These are phyloP conservation scores for Drepana arcuata DNA, from an alignment of 1,140 invertebrate species.

Conservation along the genomic window DNA sequence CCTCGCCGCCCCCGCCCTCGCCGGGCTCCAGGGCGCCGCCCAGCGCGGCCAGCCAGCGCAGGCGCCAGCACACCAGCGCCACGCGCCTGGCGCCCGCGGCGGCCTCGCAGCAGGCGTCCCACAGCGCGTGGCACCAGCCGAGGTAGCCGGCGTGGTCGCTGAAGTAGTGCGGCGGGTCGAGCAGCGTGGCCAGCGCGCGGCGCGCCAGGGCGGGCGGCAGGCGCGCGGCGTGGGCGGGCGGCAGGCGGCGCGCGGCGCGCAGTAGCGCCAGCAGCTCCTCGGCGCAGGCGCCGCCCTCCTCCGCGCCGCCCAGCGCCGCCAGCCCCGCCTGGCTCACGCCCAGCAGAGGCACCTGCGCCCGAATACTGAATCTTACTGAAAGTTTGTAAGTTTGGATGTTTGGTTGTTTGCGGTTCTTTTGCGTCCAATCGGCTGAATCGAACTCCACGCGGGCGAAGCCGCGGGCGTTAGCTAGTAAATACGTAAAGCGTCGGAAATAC, in stretches of 20 bases:
- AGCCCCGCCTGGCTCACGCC: not conserved
- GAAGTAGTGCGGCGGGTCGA: constrained; percentile 16
- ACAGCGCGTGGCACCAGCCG: constrained; percentile 10
- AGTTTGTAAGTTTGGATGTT: no score
- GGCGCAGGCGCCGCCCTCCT: not conserved
- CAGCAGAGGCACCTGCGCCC: not conserved
- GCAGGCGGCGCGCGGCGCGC: constrained; percentile 11
- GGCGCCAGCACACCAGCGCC: constrained; percentile 12
- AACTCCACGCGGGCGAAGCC: no score
- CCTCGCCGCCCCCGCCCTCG: constrained; percentile 3
- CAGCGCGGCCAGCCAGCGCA: constrained; percentile 23
- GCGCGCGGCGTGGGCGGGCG: constrained; percentile 6
- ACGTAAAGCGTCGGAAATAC: no score
- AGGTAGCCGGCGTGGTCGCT: constrained; percentile 5
- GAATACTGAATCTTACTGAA: no score
- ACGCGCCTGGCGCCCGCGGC: constrained; percentile 2
- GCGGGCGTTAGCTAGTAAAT: no score
- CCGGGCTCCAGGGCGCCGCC: not conserved
- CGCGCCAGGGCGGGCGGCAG: not conserved
- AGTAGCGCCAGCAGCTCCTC: constrained; percentile 1
- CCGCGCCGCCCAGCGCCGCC: constrained; percentile 2
- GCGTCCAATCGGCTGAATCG: no score
- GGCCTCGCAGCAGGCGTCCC: constrained; percentile 8
- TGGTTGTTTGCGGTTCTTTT: no score
- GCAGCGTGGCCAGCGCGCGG: not conserved